phyloP scores from a whole-genome alignment of 2,113 vertebrate genomes.

The mouse (Mus musculus) region GRCm39 chr5:4689001-4689500 shows the following conservation, averaged over 20 bases:
- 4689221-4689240: constrained; percentile 1
- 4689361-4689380: not conserved
- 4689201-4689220: not conserved
- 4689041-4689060: not conserved
- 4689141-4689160: not conserved
- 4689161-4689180: not conserved
- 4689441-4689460: not conserved
- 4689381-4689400: not conserved
- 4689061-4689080: not conserved
- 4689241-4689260: not conserved
- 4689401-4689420: not conserved
- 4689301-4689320: not conserved
- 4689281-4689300: not conserved
- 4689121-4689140: not conserved
- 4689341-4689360: not conserved
- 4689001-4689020: not conserved
- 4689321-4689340: not conserved
- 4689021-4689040: not conserved
- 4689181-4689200: not conserved
- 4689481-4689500: not conserved
- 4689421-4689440: not conserved
- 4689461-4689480: not conserved
- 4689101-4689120: not conserved
- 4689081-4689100: not conserved
- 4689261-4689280: not conserved